Percentiles rank a stretch among this genome's conserved stretches.
Evolutionary conservation across 2,888 invertebrate species (phyloP).

Genomic region (Ophion costatus): DNA sequence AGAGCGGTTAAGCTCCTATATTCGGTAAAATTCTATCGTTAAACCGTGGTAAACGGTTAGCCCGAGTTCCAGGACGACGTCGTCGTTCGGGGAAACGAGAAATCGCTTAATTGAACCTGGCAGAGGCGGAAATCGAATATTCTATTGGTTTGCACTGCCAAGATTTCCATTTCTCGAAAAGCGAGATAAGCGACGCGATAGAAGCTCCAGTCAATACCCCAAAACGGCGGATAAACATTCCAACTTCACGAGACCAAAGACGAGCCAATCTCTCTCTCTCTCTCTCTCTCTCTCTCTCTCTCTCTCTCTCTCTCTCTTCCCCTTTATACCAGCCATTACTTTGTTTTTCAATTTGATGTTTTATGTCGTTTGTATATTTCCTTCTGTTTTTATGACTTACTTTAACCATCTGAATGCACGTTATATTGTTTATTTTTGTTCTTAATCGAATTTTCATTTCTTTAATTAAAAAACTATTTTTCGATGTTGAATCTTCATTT

Average conservation of each 20-base stretch:
- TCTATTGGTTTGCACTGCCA: slow-evolving; percentile 30
- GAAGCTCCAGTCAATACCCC: slow-evolving; percentile 22
- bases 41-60: not conserved
- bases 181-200: slow-evolving; percentile 8
- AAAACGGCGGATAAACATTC: slow-evolving; percentile 8
- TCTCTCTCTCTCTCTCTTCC: not conserved
- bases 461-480: not conserved
- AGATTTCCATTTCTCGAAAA: slow-evolving; percentile 23
- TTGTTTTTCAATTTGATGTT: not conserved
- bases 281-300: not conserved
- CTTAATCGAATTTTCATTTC: not conserved
- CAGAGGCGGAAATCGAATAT: slow-evolving; percentile 37
- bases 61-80: not conserved
- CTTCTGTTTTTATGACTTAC: not conserved
- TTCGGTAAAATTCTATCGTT: not conserved
- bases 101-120: slow-evolving; percentile 34
- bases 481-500: not conserved
- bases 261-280: slow-evolving; percentile 21
- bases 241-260: slow-evolving; percentile 20
- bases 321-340: not conserved
- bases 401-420: not conserved
- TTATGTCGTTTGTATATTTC: not conserved
- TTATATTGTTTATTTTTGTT: not conserved
- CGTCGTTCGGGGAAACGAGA: slow-evolving; percentile 5
- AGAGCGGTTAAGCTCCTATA: slow-evolving; percentile 6